Base-by-base conservation (phyloP, 2,797 vertebrate species). In the Spinus olivaceus region DNA sequence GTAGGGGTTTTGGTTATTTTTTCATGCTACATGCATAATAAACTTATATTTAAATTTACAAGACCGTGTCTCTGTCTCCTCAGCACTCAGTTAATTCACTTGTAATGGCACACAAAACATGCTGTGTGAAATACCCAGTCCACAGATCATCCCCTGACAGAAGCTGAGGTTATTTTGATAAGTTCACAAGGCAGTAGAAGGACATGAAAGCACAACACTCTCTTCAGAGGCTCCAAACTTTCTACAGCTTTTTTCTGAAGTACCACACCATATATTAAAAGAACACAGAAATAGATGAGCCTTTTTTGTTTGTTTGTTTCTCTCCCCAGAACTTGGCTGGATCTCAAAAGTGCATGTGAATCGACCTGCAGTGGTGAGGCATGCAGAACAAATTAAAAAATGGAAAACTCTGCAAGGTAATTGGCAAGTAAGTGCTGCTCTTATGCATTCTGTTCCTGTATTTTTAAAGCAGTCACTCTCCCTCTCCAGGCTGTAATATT, bases 311-410 rank as follows among this genome's bases (percentile, higher is more conserved):
- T 41, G 7, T 41, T 66, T 66, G 42, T 37, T 32, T 63, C 28
- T 67, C 39, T 13, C 21, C 42, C 32, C 90, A 99, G 99, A 99
- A 69, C 97, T 99, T 87, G 98, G 98, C 85, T 98, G 98, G 98
- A 96, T 99, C 39, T 98, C 98, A 47, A 98, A 95, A 86, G 98
- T 99, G 24, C 95, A 97, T 25, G 99, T 99, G 90, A 99, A 99
- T 96, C 98, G 98, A 8, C 98, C 99, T 27, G 99, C 98, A 12
- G 98, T 99, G 60, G 96, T 98, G 90, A 98, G 98, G 94, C 98
- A 98, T 53, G 98, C 98, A 17, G 98, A 98, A 63, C 97, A 98
- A 33, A 98, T 99, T 91, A 98, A 99, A 96, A 95, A 97, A 24
- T 95, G 97, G 44, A 98, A 98, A 89, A 96, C 97, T 5, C 96